Percentiles rank a stretch among this genome's conserved stretches.
phyloP scores from a whole-genome alignment of 2,113 vertebrate species.

The Trichechus manatus region DNA sequence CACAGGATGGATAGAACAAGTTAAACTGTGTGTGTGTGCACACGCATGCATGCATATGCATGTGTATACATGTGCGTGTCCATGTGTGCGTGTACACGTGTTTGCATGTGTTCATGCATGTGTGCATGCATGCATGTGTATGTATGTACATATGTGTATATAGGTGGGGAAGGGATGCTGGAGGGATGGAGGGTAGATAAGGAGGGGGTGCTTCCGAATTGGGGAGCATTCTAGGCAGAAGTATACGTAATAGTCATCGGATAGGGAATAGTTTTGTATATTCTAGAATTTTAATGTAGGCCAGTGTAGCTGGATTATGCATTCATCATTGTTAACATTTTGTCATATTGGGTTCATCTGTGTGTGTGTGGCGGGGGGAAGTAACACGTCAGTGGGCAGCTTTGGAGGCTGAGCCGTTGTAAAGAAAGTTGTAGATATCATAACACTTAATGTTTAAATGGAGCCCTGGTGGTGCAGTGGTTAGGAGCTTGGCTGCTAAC shows the following conservation, averaged over 20 bases:
- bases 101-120: too few relatives aligned
- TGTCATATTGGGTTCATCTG: rapidly evolving
- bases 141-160: too few relatives aligned
- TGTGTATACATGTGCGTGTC: not conserved
- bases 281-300: not conserved
- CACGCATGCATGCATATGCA: not conserved
- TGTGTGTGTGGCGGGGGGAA: not conserved
- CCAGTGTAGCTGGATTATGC: not conserved
- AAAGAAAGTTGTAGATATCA: not conserved
- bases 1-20: rapidly evolving
- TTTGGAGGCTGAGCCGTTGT: not conserved
- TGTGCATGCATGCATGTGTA: not conserved
- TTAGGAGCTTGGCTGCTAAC: too few relatives aligned
- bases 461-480: too few relatives aligned
- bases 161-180: not conserved
- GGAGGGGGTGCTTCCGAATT: not conserved
- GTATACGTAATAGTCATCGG: not conserved
- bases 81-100: not conserved
- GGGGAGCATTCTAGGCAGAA: not conserved
- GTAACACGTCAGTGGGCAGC: not conserved
- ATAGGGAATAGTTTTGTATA: too few relatives aligned
- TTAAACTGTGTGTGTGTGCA: not conserved
- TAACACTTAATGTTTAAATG: not conserved
- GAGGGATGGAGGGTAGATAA: rapidly evolving
- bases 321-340: not conserved